Evolutionary conservation across 2,797 vertebrate genomes (phyloP), one percentile per base, ranked within the genome.

Genomic region (Apogon talboti): DNA sequence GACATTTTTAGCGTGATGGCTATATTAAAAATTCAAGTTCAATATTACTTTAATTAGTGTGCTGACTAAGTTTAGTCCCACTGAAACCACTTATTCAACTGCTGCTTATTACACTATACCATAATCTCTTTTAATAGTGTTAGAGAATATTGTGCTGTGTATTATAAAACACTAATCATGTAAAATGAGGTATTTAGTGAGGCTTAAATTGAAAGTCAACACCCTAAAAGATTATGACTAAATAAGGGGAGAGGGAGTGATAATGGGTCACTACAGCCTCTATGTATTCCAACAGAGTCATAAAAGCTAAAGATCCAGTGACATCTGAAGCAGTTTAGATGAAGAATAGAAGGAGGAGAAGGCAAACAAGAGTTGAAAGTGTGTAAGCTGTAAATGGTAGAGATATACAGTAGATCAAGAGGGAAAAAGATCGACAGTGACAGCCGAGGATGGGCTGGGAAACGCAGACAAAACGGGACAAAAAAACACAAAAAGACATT

Each of bases 401-500:
- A 71, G 74, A 69, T 55, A 56, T 12, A 11, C 3, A 70, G 53
- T 48, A 67, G 78, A 80, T 89, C 75, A 78, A 84, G 71, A 85
- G 48, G 30, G 67, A 66, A 71, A 45, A 78, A 71, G 59, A 84
- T 66, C 24, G 65, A 74, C 35, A 35, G 38, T 10, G 75, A 82
- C 73, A 85, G 71, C 42, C 35, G 18, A 74, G 67, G 62, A 76
- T 56, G 52, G 53, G 38, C 52, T 1, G 45, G 64, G 53, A 8
- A 33, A 71, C 44, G 48, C 10, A 55, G 58, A 76, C 61, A 78
- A 72, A 80, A 71, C 3, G 10, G 62, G 43, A 69, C 37, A 14
- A 11, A 64, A 64, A 24, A 65, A 42, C 45, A 47, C n/a, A 35
- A 11, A 64, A 24, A 63, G 45, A 47, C 10, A 8, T 56, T 40